These are phyloP conservation scores for Poliocrania exsul DNA, from an alignment of 2,797 vertebrate genomes.

Conservation along the genomic window DNA sequence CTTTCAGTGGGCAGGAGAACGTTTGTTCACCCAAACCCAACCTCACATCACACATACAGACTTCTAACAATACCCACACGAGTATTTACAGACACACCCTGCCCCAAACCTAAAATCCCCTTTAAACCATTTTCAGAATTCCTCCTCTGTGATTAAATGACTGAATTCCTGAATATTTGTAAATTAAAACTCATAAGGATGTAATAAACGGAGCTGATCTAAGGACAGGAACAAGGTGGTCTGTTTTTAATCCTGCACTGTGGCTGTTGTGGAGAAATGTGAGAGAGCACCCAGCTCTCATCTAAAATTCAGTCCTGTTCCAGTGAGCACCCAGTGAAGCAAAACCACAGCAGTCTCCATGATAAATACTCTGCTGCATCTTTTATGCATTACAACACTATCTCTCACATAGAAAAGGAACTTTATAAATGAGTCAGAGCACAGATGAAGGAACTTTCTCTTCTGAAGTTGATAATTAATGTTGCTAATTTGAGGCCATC, in stretches of 20 bases:
- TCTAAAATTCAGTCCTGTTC: background rate
- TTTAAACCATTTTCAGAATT: background rate
- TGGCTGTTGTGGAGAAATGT: background rate
- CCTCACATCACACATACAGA: accelerated
- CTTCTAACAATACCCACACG: accelerated
- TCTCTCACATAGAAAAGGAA: background rate
- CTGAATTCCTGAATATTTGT: background rate
- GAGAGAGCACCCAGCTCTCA: background rate
- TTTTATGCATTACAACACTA: background rate
- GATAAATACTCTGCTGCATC: background rate
- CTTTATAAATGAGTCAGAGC: background rate
- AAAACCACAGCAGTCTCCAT: background rate
- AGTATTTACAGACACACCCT: background rate
- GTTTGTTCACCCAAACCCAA: accelerated
- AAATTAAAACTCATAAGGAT: background rate
- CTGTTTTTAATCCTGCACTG: background rate
- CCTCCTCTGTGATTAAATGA: background rate
- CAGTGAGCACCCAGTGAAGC: background rate
- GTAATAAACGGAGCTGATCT: background rate
- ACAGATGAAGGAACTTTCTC: background rate
- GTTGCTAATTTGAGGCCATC: background rate
- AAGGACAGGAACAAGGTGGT: background rate
- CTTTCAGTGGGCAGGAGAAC: background rate
- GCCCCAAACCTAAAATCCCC: background rate
- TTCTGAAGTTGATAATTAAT: background rate